A percentile compares a stretch with the other conserved stretches of the same genome.
phyloP scores from a whole-genome alignment of 2,113 vertebrate species.

The Cephalopterus ornatus region DNA sequence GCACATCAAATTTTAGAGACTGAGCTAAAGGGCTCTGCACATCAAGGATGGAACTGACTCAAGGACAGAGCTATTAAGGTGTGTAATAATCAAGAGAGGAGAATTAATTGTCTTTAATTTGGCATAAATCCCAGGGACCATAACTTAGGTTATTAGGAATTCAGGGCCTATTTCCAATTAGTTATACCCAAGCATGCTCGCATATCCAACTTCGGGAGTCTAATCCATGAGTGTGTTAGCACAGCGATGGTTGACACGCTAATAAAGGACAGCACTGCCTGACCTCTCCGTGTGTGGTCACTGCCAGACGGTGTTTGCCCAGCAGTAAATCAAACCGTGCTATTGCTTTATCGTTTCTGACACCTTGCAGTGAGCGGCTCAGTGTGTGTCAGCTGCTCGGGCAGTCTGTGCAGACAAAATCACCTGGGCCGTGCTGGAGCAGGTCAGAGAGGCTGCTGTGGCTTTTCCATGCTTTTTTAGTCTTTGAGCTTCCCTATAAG shows the following conservation, averaged over 20 bases:
- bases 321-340: not conserved
- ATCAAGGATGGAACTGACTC: constrained; percentile 69
- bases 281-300: not conserved
- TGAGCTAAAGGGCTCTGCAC: constrained; percentile 54
- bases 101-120: constrained; percentile 82
- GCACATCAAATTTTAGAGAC: constrained; percentile 63
- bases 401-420: not conserved
- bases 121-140: constrained; percentile 72
- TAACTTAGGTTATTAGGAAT: constrained; percentile 68
- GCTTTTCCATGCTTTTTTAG: not conserved
- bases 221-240: not conserved
- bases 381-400: not conserved
- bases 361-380: constrained; percentile 9
- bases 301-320: not conserved
- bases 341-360: not conserved
- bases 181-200: not conserved
- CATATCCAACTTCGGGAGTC: not conserved
- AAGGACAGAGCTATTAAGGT: constrained; percentile 76
- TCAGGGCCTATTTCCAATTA: constrained; percentile 62
- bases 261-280: not conserved
- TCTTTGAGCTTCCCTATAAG: not conserved
- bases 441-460: not conserved
- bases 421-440: not conserved
- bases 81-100: constrained; percentile 70
- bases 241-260: not conserved